phyloP scores from a whole-genome alignment of 2,888 invertebrate species.

The Caenorhabditis sp. region DNA sequence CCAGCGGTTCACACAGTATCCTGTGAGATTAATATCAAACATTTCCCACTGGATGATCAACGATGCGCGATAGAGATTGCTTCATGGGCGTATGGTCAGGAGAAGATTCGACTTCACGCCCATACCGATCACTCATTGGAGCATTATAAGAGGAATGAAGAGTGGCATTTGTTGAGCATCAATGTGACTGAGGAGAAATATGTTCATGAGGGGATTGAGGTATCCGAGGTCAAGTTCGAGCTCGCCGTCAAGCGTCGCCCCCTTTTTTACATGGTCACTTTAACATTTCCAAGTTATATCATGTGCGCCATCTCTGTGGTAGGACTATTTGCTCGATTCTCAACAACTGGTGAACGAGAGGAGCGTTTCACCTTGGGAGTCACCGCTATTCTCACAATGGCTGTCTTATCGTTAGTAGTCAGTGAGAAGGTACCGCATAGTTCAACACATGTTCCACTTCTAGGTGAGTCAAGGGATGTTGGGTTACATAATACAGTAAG shows the following conservation, averaged over 20 bases:
- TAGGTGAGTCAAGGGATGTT: slow-evolving; percentile 45
- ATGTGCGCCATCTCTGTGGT: slow-evolving; percentile 67
- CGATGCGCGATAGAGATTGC: slow-evolving; percentile 68
- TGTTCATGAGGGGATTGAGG: slow-evolving; percentile 67
- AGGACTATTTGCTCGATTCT: slow-evolving; percentile 66
- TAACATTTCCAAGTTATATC: slow-evolving; percentile 66
- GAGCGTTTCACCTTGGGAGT: slow-evolving; percentile 68
- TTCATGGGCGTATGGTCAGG: slow-evolving; percentile 66
- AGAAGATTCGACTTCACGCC: slow-evolving; percentile 64
- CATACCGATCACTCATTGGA: slow-evolving; percentile 62
- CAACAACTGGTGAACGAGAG: slow-evolving; percentile 65
- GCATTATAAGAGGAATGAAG: slow-evolving; percentile 64
- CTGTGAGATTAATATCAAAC: slow-evolving; percentile 65
- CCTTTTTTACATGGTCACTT: slow-evolving; percentile 68
- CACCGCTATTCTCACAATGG: slow-evolving; percentile 69
- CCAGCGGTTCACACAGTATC: slow-evolving; percentile 68
- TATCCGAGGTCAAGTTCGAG: slow-evolving; percentile 64
- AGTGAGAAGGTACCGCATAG: slow-evolving; percentile 68
- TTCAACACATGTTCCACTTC: slow-evolving; percentile 65
- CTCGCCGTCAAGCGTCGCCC: slow-evolving; percentile 66
- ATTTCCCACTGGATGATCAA: slow-evolving; percentile 61
- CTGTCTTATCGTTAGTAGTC: slow-evolving; percentile 67
- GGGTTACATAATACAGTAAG: no score
- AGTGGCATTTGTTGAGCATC: slow-evolving; percentile 64
- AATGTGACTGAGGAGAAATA: slow-evolving; percentile 59